Evolutionary conservation across 2,888 invertebrate species (phyloP), one percentile per base, ranked within the genome.

Genomic region (Diarsia dahlii): DNA sequence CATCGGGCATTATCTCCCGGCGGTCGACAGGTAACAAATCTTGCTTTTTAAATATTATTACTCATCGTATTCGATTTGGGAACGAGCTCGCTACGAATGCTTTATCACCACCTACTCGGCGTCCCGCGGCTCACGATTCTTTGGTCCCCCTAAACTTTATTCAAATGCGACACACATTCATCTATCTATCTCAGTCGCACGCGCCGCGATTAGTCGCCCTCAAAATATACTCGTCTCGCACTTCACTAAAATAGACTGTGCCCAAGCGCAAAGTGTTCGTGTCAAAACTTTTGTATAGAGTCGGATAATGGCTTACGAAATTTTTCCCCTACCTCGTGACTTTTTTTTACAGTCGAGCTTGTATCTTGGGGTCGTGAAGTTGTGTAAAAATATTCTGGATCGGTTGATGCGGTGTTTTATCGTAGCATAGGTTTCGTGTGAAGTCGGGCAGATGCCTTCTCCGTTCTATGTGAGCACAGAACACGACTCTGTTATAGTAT

Each of bases 91-190:
- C 95, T 95, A 94, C 95, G 95, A 95, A 96, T 96, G 96, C 95
- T 96, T 96, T 96, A 96, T 96, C 96, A 95, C 97, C 97, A 96
- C 97, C 97, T 96, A 96, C 96, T 96, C 95, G 95, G 94, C 94
- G 91, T 95, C 96, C 96, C 96, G 95, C 93, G 92, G 96, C 89
- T 95, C 94, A 93, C 93, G 92, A 93, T 92, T 95, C 92, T 94
- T 92, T 93, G 93, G 95, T 95, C 94, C 96, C 96, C 96, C 95
- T 94, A 96, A 96, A 96, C 95, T 95, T 95, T 95, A 95, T 95
- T 95, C 95, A 95, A 95, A 95, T 95, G 95, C 95, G 94, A 94
- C 95, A 94, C 93, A 94, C 94, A 94, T 93, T 93, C 90, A 88
- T 94, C 93, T 94, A 94, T 90, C 94, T 91, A 87, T 96, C 96